Evolutionary conservation across 2,888 invertebrate genomes (phyloP), one percentile per base, ranked within the genome.

Genomic region (Drosophila acutilabella): DNA sequence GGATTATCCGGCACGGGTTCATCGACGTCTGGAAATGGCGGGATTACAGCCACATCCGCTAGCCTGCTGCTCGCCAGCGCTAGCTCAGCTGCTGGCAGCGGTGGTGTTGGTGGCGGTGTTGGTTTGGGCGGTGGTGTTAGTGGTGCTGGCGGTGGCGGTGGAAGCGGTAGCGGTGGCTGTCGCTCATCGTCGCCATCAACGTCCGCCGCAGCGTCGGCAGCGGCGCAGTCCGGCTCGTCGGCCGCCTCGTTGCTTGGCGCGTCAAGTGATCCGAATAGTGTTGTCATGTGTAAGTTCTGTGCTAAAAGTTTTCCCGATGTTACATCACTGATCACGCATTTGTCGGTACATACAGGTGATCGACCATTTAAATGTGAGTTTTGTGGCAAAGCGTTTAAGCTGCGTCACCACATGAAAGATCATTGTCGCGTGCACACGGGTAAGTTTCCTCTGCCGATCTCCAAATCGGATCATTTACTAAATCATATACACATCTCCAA

Each of bases 361-460:
- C 94, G 97, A 90, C 97, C 97, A 67, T 97, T 97, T 93, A 97
- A 97, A 93, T 97, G 97, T 94, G 97, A 97, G 93, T 97, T 97
- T 93, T 97, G 97, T 93, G 97, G 97, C 78, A 97, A 97, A 93
- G 97, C 97, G 86, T 97, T 97, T 94, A 97, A 97, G 92, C 93
- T 97, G 91, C 94, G 97, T 74, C 97, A 97, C 92, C 97, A 97
- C 93, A 97, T 97, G 97, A 97, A 97, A 93, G 97, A 97, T 93
- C 97, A 97, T 92, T 97, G 97, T 93, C 95, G 97, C 90, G 97
- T 97, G 75, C 97, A 97, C 92, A 97, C 97, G 85, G 97, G 95
- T 94, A 93, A 94, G 94, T 92, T 53, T 61, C 56, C 7, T 16
- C 52, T 45, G n/a, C 36, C 56, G 53, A 61, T 56, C 40, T 47